Percentiles rank a stretch among this genome's conserved stretches.
These are phyloP conservation scores for Brachionus rubens DNA, from an alignment of 1,140 invertebrate species.

Conservation along the genomic window DNA sequence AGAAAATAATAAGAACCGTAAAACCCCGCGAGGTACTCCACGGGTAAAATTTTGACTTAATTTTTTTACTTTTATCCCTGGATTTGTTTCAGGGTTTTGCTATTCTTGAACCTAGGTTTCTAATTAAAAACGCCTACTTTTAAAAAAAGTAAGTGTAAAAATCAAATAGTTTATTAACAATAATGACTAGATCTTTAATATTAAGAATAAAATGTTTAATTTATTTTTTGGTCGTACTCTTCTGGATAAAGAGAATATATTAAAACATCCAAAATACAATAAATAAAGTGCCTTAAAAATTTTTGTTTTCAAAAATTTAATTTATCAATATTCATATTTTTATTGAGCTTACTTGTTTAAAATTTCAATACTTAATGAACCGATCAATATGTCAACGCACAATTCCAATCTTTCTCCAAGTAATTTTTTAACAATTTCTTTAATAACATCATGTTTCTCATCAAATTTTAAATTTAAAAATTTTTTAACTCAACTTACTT, in stretches of 20 bases:
- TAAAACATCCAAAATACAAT: neutral
- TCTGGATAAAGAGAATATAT: neutral
- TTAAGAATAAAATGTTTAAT: neutral
- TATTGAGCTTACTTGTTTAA: constrained; percentile 25
- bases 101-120: too few relatives aligned
- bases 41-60: too few relatives aligned
- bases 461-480: neutral
- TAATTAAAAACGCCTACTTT: too few relatives aligned
- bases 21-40: too few relatives aligned
- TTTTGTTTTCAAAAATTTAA: too few relatives aligned
- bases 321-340: neutral
- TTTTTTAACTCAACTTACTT: neutral
- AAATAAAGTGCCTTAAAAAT: neutral
- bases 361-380: neutral
- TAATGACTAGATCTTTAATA: too few relatives aligned
- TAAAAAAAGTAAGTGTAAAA: too few relatives aligned
- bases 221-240: neutral
- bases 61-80: too few relatives aligned
- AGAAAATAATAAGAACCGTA: too few relatives aligned
- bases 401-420: constrained; percentile 18
- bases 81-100: too few relatives aligned
- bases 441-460: neutral
- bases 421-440: neutral
- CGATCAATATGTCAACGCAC: neutral
- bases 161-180: too few relatives aligned